phyloP scores from a whole-genome alignment of 2,113 vertebrate species.

The Pygoscelis adeliae region DNA sequence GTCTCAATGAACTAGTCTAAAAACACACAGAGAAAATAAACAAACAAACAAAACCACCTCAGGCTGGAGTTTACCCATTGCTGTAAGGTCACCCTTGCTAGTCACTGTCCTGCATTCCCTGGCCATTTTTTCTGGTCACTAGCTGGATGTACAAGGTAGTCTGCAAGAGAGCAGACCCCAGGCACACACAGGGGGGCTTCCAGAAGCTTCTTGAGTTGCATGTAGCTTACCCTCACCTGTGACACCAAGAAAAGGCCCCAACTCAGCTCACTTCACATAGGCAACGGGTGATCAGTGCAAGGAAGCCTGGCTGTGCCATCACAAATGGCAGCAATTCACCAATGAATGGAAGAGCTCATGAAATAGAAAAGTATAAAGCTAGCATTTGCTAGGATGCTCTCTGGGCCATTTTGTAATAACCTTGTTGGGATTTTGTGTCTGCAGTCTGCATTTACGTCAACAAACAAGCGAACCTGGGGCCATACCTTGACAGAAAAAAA shows the following conservation, averaged over 20 bases:
- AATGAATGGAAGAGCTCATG: neutral
- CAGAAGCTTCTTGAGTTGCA: neutral
- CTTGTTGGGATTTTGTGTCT: conserved; percentile 30
- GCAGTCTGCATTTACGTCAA: conserved; percentile 98
- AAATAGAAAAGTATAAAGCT: neutral
- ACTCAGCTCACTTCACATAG: neutral
- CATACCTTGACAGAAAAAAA: conserved; percentile 91
- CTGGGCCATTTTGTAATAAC: neutral
- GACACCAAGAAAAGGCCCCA: neutral
- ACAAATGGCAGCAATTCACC: neutral
- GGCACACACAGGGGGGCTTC: neutral
- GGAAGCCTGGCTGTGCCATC: neutral
- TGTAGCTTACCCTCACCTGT: neutral
- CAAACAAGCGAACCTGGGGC: conserved; percentile 89
- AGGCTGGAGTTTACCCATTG: neutral
- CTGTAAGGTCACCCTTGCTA: neutral
- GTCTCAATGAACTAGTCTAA: neutral
- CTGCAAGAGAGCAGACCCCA: neutral
- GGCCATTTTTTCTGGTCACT: neutral
- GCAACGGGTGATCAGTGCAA: too few relatives aligned
- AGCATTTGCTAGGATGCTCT: neutral
- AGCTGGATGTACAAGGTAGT: neutral
- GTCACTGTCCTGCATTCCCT: neutral
- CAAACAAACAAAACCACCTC: neutral
- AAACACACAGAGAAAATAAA: neutral